phyloP scores from a whole-genome alignment of 2,888 invertebrate species.

The Drosophila multiciliata region DNA sequence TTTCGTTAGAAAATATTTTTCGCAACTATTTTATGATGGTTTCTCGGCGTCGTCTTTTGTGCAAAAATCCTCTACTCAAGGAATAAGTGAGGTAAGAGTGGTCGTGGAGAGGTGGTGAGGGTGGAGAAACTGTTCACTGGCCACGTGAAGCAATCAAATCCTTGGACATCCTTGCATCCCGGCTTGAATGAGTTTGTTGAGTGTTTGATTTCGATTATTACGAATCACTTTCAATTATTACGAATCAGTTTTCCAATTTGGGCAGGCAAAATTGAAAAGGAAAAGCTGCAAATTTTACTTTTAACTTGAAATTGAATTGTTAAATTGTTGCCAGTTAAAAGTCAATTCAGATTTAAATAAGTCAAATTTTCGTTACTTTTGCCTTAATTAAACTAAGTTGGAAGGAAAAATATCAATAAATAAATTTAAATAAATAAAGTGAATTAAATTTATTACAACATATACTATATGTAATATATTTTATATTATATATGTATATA shows the following conservation, averaged over 20 bases:
- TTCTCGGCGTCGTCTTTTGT: conserved; percentile 43
- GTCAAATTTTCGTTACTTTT: too few relatives aligned
- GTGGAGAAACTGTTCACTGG: conserved; percentile 22
- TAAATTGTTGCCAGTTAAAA: conserved; percentile 12
- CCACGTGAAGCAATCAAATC: conserved; percentile 64
- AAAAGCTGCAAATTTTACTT: not conserved
- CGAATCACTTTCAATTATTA: conserved; percentile 44
- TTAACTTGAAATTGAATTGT: conserved; percentile 13
- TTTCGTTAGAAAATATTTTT: conserved; percentile 70
- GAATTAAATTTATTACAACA: too few relatives aligned
- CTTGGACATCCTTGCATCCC: conserved; percentile 21
- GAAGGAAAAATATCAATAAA: not conserved
- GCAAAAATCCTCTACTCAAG: not conserved
- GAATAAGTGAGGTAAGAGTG: not conserved
- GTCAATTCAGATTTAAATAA: not conserved
- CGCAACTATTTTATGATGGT: conserved; percentile 59
- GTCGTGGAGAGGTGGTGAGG: not conserved
- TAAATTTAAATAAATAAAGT: too few relatives aligned
- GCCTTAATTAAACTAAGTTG: too few relatives aligned
- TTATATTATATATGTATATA: not conserved
- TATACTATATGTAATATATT: too few relatives aligned
- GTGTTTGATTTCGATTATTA: conserved; percentile 75
- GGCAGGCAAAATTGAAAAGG: not conserved
- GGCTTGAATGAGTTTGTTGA: conserved; percentile 50
- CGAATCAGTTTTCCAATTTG: conserved; percentile 1